Percentiles rank a stretch among this genome's conserved stretches.
Evolutionary conservation across 2,113 vertebrate species (phyloP).

Genomic region (Scortum barcoo): DNA sequence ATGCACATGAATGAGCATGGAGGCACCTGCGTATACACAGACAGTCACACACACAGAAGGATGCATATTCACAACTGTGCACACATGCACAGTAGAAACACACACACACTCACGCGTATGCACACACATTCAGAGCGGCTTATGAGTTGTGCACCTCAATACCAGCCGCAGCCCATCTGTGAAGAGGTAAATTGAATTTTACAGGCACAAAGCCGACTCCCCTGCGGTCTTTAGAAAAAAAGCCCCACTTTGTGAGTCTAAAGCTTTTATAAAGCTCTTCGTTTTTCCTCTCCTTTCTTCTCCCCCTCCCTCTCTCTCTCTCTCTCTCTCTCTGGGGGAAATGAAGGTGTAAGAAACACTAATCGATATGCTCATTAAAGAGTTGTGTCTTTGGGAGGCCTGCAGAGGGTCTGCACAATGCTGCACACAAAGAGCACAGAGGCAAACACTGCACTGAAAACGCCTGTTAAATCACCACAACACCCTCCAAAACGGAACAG

Average conservation of each 20-base stretch:
- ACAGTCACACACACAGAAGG: not conserved
- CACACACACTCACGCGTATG: slow-evolving; percentile 27
- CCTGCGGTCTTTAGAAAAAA: slow-evolving; percentile 76
- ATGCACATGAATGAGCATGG: slow-evolving; percentile 22
- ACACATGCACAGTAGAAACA: slow-evolving; percentile 17
- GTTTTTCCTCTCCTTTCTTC: slow-evolving; percentile 31
- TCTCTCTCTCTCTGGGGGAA: slow-evolving; percentile 61
- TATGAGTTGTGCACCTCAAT: slow-evolving; percentile 60
- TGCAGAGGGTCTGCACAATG: slow-evolving; percentile 51
- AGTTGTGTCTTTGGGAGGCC: slow-evolving; percentile 70
- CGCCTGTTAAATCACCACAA: slow-evolving; percentile 22
- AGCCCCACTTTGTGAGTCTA: slow-evolving; percentile 75
- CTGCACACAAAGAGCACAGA: slow-evolving; percentile 53
- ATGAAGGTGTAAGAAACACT: slow-evolving; percentile 75
- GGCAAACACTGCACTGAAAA: not conserved
- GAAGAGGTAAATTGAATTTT: slow-evolving; percentile 84
- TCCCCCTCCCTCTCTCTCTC: slow-evolving; percentile 22
- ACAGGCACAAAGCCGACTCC: slow-evolving; percentile 80
- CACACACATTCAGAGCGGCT: slow-evolving; percentile 56
- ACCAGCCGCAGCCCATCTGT: slow-evolving; percentile 72
- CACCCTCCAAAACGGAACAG: slow-evolving; percentile 32
- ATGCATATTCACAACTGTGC: slow-evolving; percentile 12
- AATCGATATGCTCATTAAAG: slow-evolving; percentile 81
- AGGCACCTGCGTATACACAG: not conserved
- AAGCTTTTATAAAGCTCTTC: slow-evolving; percentile 79